Conservation (phyloP, 2,888 invertebrate genomes). For the Thereva nobilitata region DNA sequence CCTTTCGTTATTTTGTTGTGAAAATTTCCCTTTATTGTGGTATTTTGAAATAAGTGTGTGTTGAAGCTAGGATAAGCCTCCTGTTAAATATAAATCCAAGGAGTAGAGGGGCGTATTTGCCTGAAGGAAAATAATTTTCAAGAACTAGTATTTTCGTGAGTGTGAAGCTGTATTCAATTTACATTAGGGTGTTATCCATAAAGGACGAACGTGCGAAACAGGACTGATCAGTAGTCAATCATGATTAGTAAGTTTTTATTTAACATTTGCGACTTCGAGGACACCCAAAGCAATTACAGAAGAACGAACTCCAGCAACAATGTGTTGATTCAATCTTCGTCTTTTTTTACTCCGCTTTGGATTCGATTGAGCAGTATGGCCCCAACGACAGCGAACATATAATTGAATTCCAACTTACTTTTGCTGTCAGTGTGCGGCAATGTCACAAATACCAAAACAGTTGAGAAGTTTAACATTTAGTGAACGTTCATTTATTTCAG, state of each 20-base stretch:
- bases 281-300: constrained; percentile 1
- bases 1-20: constrained; percentile 11
- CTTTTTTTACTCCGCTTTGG: neutral
- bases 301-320: neutral
- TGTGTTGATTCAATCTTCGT: constrained; percentile 1
- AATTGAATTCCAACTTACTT: constrained; percentile 23
- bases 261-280: neutral
- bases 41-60: no score
- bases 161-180: constrained; percentile 6
- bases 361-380: neutral
- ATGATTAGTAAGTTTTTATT: constrained; percentile 30
- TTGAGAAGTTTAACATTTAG: constrained; percentile 24
- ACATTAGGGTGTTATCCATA: constrained; percentile 11
- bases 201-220: constrained; percentile 22
- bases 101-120: no score
- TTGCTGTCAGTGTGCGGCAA: neutral
- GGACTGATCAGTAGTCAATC: constrained; percentile 23
- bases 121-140: no score
- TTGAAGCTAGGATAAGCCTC: no score
- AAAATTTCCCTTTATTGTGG: neutral
- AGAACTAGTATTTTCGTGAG: neutral
- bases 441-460: constrained; percentile 6
- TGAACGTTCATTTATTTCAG: constrained; percentile 7
- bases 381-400: constrained; percentile 1
- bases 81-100: no score